phyloP scores from a whole-genome alignment of 2,888 invertebrate genomes.

The Metellina segmentata region DNA sequence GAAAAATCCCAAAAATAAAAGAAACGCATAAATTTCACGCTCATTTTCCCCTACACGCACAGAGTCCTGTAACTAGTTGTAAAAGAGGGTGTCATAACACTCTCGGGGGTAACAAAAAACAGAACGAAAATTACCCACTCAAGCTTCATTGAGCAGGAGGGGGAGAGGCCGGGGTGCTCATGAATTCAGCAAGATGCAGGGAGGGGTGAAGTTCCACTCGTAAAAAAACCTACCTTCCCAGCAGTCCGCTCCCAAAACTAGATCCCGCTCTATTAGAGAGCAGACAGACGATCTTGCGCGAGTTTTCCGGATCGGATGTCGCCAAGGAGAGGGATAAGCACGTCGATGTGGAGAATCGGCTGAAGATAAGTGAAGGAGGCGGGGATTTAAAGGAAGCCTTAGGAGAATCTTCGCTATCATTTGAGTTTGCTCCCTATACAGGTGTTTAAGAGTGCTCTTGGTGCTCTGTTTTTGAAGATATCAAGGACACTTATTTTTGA shows the following conservation, averaged over 20 bases:
- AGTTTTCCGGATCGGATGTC: slow-evolving; percentile 17
- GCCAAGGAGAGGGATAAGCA: slow-evolving; percentile 52
- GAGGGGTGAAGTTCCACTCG: slow-evolving; percentile 7
- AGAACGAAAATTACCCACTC: slow-evolving; percentile 55
- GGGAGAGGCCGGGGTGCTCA: slow-evolving; percentile 31
- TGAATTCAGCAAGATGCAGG: slow-evolving; percentile 49
- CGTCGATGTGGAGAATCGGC: slow-evolving; percentile 1
- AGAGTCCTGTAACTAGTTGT: slow-evolving; percentile 57
- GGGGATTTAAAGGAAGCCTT: slow-evolving; percentile 75
- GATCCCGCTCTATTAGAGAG: not conserved
- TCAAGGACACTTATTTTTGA: slow-evolving; percentile 32
- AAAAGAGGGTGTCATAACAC: slow-evolving; percentile 76
- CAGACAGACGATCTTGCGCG: not conserved
- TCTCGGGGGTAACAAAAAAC: slow-evolving; percentile 52
- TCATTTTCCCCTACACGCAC: slow-evolving; percentile 47
- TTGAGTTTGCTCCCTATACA: slow-evolving; percentile 71
- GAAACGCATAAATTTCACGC: slow-evolving; percentile 49
- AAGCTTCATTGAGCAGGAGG: slow-evolving; percentile 41
- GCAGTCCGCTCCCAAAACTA: slow-evolving; percentile 22
- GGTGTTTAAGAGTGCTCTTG: slow-evolving; percentile 59
- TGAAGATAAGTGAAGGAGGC: slow-evolving; percentile 56
- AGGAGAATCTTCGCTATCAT: slow-evolving; percentile 74
- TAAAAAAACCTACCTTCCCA: not conserved
- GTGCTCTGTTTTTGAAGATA: slow-evolving; percentile 29
- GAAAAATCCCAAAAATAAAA: slow-evolving; percentile 3